Evolutionary conservation across 2,113 vertebrate genomes (phyloP).

Genomic region (Typhlomys cinereus): DNA sequence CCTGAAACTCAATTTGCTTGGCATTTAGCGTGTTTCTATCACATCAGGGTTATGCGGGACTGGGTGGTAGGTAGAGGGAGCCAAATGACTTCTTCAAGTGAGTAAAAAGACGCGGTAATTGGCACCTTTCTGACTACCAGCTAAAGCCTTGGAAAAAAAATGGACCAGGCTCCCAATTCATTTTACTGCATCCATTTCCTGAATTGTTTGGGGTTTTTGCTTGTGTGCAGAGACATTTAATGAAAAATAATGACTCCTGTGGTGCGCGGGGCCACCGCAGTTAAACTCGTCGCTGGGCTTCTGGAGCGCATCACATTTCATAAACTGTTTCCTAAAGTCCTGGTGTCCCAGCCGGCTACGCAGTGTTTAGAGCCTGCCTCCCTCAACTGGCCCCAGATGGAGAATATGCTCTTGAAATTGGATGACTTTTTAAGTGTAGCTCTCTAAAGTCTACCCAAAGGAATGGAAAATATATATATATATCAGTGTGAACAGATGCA

Average conservation of each 20-base stretch:
- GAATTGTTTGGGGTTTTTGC: constrained; percentile 47
- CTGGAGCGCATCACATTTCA: constrained; percentile 54
- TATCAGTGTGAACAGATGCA: constrained; percentile 49
- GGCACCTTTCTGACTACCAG: constrained; percentile 61
- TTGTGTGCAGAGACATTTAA: constrained; percentile 49
- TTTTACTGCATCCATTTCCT: constrained; percentile 61
- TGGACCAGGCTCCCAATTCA: background rate
- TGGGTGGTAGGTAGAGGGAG: constrained; percentile 39
- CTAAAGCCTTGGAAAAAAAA: constrained; percentile 57
- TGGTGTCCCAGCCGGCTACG: constrained; percentile 61
- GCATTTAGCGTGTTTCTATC: constrained; percentile 62
- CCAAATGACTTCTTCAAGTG: constrained; percentile 64
- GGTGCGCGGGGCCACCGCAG: background rate
- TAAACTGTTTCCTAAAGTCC: constrained; percentile 67
- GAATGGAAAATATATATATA: background rate
- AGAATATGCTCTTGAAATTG: constrained; percentile 75
- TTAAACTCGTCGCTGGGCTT: constrained; percentile 49
- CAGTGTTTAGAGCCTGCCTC: constrained; percentile 49
- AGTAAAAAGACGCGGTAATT: constrained; percentile 51
- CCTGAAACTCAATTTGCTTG: constrained; percentile 77
- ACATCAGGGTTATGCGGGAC: constrained; percentile 17
- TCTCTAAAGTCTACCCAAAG: constrained; percentile 61
- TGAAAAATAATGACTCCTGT: constrained; percentile 55
- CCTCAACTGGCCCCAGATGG: constrained; percentile 73
- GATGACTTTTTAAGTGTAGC: constrained; percentile 64